Percentiles rank a stretch among this genome's conserved stretches.
Evolutionary conservation across 2,113 vertebrate genomes (phyloP).

Genomic region (Mustela lutreola): DNA sequence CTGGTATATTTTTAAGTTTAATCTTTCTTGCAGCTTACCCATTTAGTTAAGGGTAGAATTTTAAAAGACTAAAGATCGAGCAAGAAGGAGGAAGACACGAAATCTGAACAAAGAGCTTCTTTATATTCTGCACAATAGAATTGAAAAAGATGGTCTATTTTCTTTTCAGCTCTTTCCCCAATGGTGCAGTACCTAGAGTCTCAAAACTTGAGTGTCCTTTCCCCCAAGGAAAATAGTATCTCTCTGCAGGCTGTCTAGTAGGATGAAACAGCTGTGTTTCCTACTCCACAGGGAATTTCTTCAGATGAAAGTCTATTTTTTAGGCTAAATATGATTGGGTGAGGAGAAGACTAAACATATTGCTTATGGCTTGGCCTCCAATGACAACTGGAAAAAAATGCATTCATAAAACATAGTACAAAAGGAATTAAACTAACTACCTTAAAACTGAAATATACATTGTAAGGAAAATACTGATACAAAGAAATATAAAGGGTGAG

Average conservation of each 20-base stretch:
- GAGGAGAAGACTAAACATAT: constrained; percentile 77
- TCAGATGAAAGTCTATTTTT: constrained; percentile 70
- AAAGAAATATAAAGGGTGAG: constrained; percentile 61
- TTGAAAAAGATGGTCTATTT: constrained; percentile 80
- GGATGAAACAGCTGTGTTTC: constrained; percentile 77
- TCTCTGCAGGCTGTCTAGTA: constrained; percentile 73
- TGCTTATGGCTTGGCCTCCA: constrained; percentile 64
- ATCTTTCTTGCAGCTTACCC: constrained; percentile 88
- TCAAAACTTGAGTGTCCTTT: constrained; percentile 79
- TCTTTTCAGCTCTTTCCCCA: constrained; percentile 79
- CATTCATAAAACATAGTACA: constrained; percentile 54
- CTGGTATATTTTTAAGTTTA: constrained; percentile 89
- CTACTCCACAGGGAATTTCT: constrained; percentile 74
- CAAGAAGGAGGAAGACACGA: constrained; percentile 79
- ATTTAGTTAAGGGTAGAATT: constrained; percentile 88
- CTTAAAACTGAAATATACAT: constrained; percentile 68
- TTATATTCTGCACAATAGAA: constrained; percentile 71
- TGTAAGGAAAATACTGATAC: constrained; percentile 66
- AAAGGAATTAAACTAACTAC: constrained; percentile 69
- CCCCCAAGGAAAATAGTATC: constrained; percentile 75
- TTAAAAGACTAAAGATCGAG: constrained; percentile 85
- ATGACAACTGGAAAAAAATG: constrained; percentile 57
- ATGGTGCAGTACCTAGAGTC: constrained; percentile 60
- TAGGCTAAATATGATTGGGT: constrained; percentile 69
- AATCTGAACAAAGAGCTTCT: constrained; percentile 80